Percentiles rank a stretch among this genome's conserved stretches.
These are phyloP conservation scores for Lutjanus campechanus DNA, from an alignment of 2,797 vertebrate species.

Conservation along the genomic window DNA sequence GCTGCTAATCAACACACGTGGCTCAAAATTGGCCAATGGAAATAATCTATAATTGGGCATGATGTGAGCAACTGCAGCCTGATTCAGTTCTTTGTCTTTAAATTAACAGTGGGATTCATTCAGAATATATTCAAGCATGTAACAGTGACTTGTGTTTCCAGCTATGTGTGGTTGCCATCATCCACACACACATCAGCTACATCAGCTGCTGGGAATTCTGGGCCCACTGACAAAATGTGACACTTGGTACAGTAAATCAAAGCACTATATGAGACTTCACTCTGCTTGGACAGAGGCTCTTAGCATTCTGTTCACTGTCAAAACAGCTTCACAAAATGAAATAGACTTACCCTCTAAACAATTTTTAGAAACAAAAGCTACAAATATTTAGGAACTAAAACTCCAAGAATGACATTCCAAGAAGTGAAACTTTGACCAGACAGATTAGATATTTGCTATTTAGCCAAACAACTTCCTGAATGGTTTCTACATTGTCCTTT, in stretches of 20 bases:
- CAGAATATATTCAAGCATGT: constrained; percentile 38
- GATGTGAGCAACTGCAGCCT: constrained; percentile 25
- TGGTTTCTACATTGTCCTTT: neutral
- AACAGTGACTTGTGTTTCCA: constrained; percentile 66
- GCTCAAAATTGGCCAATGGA: constrained; percentile 14
- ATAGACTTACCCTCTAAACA: neutral
- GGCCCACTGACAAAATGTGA: constrained; percentile 64
- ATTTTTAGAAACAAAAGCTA: neutral
- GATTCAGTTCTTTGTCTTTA: constrained; percentile 20
- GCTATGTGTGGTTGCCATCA: constrained; percentile 61
- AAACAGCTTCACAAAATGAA: constrained; percentile 1
- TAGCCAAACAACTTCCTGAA: neutral
- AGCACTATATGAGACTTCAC: constrained; percentile 22
- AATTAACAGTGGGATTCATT: constrained; percentile 41
- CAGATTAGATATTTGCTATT: neutral
- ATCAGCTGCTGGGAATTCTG: constrained; percentile 70
- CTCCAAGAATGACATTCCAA: neutral
- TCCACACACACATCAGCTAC: constrained; percentile 47
- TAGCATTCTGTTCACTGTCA: neutral
- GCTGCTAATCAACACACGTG: constrained; percentile 2
- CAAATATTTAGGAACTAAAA: constrained; percentile 27
- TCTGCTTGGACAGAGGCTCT: constrained; percentile 16
- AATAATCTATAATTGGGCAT: constrained; percentile 39
- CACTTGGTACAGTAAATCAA: constrained; percentile 62
- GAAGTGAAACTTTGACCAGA: constrained; percentile 18